These are phyloP conservation scores for Philereme vetulata DNA, from an alignment of 2,888 invertebrate genomes.

Conservation along the genomic window DNA sequence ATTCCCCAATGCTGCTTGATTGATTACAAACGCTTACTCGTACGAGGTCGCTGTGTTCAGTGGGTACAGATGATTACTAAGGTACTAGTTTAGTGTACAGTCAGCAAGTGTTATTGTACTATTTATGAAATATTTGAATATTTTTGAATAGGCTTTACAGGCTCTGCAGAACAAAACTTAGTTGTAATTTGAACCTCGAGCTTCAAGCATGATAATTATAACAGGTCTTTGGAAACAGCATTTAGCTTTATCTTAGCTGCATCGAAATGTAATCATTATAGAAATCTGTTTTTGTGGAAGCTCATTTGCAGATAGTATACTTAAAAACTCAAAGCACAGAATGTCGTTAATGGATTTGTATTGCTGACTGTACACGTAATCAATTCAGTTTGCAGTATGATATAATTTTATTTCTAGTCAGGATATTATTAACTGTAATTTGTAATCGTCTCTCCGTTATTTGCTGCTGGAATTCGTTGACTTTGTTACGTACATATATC, in stretches of 20 bases:
- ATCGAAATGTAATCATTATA: too few species aligned
- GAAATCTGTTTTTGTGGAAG: too few species aligned
- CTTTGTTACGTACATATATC: not conserved
- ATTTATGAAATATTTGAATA: too few species aligned
- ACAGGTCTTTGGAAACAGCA: too few species aligned
- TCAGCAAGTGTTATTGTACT: not conserved
- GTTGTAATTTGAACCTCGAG: too few species aligned
- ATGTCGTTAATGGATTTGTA: too few species aligned
- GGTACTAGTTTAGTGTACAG: conserved; percentile 5
- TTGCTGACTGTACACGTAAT: conserved; percentile 24
- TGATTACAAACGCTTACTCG: conserved; percentile 39
- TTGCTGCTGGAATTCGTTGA: conserved; percentile 4
- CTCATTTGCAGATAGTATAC: too few species aligned
- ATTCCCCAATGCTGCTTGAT: conserved; percentile 42
- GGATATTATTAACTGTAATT: conserved; percentile 43
- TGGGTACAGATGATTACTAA: conserved; percentile 28
- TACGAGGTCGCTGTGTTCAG: conserved; percentile 26
- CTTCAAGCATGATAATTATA: too few species aligned
- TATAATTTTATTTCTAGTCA: conserved; percentile 32
- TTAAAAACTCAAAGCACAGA: too few species aligned
- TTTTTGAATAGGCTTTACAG: too few species aligned
- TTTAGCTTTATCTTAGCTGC: too few species aligned
- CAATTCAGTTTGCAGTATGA: conserved; percentile 41
- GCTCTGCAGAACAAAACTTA: too few species aligned
- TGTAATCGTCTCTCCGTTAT: conserved; percentile 29